Base-by-base conservation (phyloP, 1,140 invertebrate genomes). In the Leptoteleia sp. region DNA sequence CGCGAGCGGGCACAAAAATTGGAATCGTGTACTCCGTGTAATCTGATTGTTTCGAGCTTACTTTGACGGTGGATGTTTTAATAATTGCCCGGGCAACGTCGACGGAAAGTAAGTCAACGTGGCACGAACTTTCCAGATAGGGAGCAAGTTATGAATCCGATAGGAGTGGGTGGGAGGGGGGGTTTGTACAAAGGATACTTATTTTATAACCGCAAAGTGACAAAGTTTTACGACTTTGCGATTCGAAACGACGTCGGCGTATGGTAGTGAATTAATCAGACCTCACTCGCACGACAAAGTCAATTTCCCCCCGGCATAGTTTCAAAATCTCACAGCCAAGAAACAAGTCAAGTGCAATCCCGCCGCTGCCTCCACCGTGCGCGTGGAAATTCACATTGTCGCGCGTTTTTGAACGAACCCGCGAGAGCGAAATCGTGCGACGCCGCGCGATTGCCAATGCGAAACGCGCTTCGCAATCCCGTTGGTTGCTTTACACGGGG, bases 11-110 rank as follows among this genome's bases (percentile, higher is more conserved):
- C 0, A 22, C 19, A 55, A 57, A 57, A 48, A 29, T 38, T 59
- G 22, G 25, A 61, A 61, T 71, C 35, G 35, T 12, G 45, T 40
- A 16, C 50, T 59, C 42, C n/a, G 25, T 50, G 42, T n/a, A 50
- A 70, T 70, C 43, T 37, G 42, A 57, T 68, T 68, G 27, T 35
- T 35, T 45, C 40, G 33, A n/a, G 37, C 16, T 16, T 29, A 35
- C 4, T 16, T 17, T 8, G 47, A 35, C 12, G 29, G 17, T 0
- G 29, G 9, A 33, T 50, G 33, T 50, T 35, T 22, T 22, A 22
- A 3, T 22, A 22, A 22, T 43, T 6, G 8, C 1, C 2, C 4
- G 27, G 27, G 9, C 4, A 29, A 29, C 9, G 27, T 29, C 4
- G 19, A 11, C 1, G 9, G 8, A 9, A 48, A 48, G 13, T 48